These are phyloP conservation scores for Aphidius colemani DNA, from an alignment of 2,888 invertebrate species.

Conservation along the genomic window DNA sequence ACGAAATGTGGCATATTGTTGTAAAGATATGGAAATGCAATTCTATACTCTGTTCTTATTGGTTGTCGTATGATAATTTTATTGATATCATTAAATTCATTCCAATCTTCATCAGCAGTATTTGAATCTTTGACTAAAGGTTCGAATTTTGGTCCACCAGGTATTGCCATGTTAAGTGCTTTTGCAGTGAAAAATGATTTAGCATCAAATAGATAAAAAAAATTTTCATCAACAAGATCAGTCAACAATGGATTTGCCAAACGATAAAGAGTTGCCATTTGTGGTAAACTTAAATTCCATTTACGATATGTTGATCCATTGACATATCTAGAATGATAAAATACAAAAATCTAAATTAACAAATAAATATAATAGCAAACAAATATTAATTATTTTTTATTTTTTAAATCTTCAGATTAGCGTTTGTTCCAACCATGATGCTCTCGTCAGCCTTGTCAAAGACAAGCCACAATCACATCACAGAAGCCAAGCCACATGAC, in stretches of 20 bases:
- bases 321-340: constrained; percentile 68
- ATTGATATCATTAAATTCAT: constrained; percentile 99
- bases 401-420: constrained; percentile 35
- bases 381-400: constrained; percentile 8
- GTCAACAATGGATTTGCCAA: constrained; percentile 97
- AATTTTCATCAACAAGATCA: constrained; percentile 97
- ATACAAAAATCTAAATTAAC: not conserved
- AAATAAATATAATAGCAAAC: constrained; percentile 4
- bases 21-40: constrained; percentile 98
- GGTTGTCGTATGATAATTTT: constrained; percentile 99
- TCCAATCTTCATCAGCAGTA: constrained; percentile 99
- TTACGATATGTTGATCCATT: constrained; percentile 97
- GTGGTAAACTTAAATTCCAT: constrained; percentile 95
- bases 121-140: constrained; percentile 98
- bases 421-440: constrained; percentile 50
- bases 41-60: constrained; percentile 97
- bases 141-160: constrained; percentile 99
- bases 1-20: constrained; percentile 99
- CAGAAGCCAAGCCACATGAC: constrained; percentile 53
- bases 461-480: constrained; percentile 44
- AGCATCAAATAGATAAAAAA: constrained; percentile 98
- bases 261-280: constrained; percentile 97
- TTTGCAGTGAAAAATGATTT: constrained; percentile 99
- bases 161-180: constrained; percentile 98
- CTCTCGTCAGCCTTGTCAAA: constrained; percentile 42